Evolutionary conservation across 2,113 vertebrate genomes (phyloP).

Genomic region (Tiliqua scincoides): DNA sequence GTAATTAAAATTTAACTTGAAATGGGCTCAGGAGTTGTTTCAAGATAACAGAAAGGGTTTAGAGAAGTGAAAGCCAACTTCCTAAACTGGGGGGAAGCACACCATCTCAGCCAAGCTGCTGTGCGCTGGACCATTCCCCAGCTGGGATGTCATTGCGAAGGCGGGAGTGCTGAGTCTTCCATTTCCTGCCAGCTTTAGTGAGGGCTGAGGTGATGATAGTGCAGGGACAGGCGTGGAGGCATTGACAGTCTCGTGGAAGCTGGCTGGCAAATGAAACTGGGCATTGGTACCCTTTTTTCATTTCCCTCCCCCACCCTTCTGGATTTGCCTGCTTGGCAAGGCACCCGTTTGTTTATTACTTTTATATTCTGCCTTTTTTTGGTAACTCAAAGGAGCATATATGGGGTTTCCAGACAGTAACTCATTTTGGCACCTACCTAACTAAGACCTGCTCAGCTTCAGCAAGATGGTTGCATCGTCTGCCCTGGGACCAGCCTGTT

Average conservation of each 20-base stretch:
- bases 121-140: not conserved
- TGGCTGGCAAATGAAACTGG: not conserved
- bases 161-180: not conserved
- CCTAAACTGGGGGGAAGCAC: not conserved
- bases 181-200: not conserved
- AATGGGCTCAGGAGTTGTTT: not conserved
- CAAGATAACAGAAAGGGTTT: not conserved
- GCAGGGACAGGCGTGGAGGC: not conserved
- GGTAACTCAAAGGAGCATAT: too few species aligned
- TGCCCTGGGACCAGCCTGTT: not conserved
- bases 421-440: too few species aligned
- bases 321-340: too few species aligned
- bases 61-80: not conserved
- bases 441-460: too few species aligned
- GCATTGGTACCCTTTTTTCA: not conserved
- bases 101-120: not conserved
- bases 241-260: too few species aligned
- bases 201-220: not conserved
- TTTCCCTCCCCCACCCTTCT: not conserved
- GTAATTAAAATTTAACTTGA: too few species aligned
- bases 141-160: not conserved
- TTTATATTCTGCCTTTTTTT: too few species aligned
- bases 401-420: too few species aligned
- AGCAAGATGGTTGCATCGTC: too few species aligned
- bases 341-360: too few species aligned